phyloP scores from a whole-genome alignment of 2,888 invertebrate species.

The Clivina fossor region DNA sequence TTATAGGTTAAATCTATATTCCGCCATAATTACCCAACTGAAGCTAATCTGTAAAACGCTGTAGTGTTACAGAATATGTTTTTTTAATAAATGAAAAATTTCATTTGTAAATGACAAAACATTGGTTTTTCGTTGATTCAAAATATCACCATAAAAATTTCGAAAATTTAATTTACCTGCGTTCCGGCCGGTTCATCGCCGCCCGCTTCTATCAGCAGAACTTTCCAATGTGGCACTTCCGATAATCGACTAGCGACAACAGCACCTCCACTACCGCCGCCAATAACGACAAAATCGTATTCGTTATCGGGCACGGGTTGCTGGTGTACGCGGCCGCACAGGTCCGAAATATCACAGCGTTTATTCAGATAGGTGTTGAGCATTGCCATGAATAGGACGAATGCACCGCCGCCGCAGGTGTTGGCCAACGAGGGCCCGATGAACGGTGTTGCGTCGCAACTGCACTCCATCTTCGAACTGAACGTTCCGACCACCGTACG shows the following conservation, averaged over 20 bases:
- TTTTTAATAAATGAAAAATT: too few relatives aligned
- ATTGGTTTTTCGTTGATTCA: too few relatives aligned
- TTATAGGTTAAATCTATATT: too few relatives aligned
- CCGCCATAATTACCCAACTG: too few relatives aligned
- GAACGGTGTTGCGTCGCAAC: conserved; percentile 59
- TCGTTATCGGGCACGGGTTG: conserved; percentile 53
- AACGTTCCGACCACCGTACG: conserved; percentile 1
- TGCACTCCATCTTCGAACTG: conserved; percentile 52
- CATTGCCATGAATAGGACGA: conserved; percentile 66
- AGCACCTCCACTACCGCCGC: conserved; percentile 67
- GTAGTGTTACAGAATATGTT: too few relatives aligned
- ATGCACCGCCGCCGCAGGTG: conserved; percentile 61
- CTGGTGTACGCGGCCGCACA: conserved; percentile 61
- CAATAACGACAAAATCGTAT: conserved; percentile 69
- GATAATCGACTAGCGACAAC: conserved; percentile 66
- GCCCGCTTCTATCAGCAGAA: conserved; percentile 71
- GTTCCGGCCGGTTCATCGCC: conserved; percentile 68
- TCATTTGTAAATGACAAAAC: too few relatives aligned
- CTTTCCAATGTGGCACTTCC: conserved; percentile 67
- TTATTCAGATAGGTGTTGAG: conserved; percentile 64
- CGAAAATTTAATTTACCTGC: conserved; percentile 48
- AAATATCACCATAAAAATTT: too few relatives aligned
- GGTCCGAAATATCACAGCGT: conserved; percentile 60
- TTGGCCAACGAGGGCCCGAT: conserved; percentile 61
- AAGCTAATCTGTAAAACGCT: too few relatives aligned